Base-by-base conservation (phyloP, 2,797 vertebrate species). In the Fratercula arctica region DNA sequence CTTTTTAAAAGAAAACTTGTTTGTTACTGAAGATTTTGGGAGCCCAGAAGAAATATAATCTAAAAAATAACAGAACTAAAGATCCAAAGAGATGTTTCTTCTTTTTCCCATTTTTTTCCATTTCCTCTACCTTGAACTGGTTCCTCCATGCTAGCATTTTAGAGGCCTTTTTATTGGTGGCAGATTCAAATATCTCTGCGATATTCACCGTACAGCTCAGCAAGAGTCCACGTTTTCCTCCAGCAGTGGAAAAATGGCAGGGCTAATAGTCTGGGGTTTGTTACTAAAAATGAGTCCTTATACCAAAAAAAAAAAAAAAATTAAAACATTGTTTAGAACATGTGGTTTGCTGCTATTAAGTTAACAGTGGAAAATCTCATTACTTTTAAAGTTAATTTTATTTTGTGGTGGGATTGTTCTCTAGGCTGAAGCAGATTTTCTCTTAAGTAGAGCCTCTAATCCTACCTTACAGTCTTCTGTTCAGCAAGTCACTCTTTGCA, bases 351-450 rank as follows among this genome's bases (percentile, higher is more conserved):
- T 92, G 85, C 94, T 97, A 92, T 96, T 94, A 95, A 90, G 76
- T 95, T 94, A 96, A 90, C 66, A 96, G 92, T 94, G 94, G 94
- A 95, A 97, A 97, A 96, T 94, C 89, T 94, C 96, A 94, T 94
- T 96, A 96, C 82, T 95, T 96, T 95, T 96, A 94, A 94, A 96
- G 79, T 88, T 95, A 92, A 90, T 96, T 97, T 96, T 97, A 95
- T 96, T 93, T 96, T 91, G 94, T 94, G 85, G 90, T 86, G 48
- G 51, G 85, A 79, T 94, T 93, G 92, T 76, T 95, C 80, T 92
- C 59, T 46, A 72, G 82, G 46, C 90, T 84, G 73, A 84, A 86
- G 85, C 66, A 94, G 69, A 93, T 87, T 93, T 96, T 87, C 31
- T 90, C 39, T 76, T 91, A 68, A 96, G 75, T 59, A 89, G 61